Evolutionary conservation across 2,797 vertebrate genomes (phyloP).

Genomic region (Capromys pilorides): DNA sequence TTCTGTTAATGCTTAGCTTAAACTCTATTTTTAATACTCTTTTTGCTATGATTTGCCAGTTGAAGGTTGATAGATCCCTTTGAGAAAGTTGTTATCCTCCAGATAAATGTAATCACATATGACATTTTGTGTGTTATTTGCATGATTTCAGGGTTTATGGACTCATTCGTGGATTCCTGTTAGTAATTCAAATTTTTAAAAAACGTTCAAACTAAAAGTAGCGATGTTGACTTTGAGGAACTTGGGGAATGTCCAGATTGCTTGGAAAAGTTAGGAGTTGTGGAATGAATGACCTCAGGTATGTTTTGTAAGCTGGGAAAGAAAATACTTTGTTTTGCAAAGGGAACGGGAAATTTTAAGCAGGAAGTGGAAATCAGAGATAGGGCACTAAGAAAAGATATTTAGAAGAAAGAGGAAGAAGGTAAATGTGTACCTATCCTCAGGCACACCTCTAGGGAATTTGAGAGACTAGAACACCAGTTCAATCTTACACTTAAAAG

Average conservation of each 20-base stretch:
- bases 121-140: constrained; percentile 37
- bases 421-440: neutral
- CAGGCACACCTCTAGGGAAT: neutral
- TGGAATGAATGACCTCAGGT: neutral
- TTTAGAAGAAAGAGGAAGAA: neutral
- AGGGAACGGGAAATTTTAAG: neutral
- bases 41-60: constrained; percentile 22
- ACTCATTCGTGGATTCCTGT: neutral
- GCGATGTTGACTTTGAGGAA: neutral
- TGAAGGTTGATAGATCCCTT: constrained; percentile 18
- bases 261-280: neutral
- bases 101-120: neutral
- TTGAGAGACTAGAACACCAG: neutral
- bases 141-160: neutral
- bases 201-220: constrained; percentile 29
- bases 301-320: constrained; percentile 15
- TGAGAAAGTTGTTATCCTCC: neutral
- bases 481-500: neutral
- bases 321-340: neutral
- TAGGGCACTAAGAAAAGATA: neutral
- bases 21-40: constrained; percentile 13
- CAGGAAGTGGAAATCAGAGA: neutral
- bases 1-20: neutral
- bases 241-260: neutral
- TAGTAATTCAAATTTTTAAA: neutral